phyloP scores from a whole-genome alignment of 2,113 vertebrate species.

The Chiloscyllium plagiosum region DNA sequence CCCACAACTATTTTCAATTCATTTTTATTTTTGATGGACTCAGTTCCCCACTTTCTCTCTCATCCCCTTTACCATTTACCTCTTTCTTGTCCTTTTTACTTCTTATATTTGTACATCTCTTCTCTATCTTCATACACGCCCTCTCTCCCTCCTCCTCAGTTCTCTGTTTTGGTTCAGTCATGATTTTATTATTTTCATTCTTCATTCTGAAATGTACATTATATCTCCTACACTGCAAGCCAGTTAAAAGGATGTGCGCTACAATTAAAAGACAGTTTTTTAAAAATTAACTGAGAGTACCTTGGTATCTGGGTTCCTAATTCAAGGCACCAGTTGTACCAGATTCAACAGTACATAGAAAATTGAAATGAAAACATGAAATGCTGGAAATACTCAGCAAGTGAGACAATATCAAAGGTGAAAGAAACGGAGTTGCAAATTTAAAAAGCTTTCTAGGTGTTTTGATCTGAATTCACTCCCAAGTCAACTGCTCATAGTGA shows the following conservation, averaged over 20 bases:
- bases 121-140: conserved; percentile 36
- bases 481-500: not conserved
- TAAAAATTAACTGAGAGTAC: not conserved
- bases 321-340: not conserved
- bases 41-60: not conserved
- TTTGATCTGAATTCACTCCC: not conserved
- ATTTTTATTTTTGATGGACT: not conserved
- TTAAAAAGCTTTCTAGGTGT: not conserved
- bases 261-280: not conserved
- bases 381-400: not conserved
- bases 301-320: not conserved
- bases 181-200: not conserved
- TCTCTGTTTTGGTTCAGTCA: not conserved
- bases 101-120: not conserved
- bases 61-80: not conserved
- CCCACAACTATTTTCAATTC: not conserved
- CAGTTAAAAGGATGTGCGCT: not conserved
- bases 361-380: not conserved
- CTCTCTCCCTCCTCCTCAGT: conserved; percentile 39
- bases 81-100: not conserved
- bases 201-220: not conserved
- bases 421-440: not conserved
- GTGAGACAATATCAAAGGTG: not conserved
- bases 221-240: not conserved
- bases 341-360: not conserved